Percentiles rank a stretch among this genome's conserved stretches.
Conservation (phyloP, 1,140 invertebrate species). For the Parasteatoda tepidariorum region DNA sequence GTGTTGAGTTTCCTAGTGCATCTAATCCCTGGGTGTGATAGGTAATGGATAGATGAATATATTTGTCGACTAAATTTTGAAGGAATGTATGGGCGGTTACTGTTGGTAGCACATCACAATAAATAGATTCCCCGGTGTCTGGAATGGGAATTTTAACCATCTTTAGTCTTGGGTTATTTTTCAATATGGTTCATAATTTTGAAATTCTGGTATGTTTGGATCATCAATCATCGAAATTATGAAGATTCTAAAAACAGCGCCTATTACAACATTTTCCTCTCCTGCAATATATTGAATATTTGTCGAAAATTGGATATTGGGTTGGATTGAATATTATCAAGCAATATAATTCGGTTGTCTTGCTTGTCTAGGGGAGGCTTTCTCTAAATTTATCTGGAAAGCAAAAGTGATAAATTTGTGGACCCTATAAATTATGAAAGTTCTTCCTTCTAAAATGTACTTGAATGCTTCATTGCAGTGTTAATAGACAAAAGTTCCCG, state of each 20-base stretch:
- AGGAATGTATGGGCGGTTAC: background rate
- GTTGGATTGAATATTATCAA: too few relatives aligned
- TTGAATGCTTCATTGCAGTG: conserved; percentile 64
- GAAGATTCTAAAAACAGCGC: conserved; percentile 48
- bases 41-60: conserved; percentile 13
- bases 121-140: background rate
- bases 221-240: background rate
- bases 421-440: conserved; percentile 12
- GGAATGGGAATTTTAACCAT: conserved; percentile 1
- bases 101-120: conserved; percentile 2
- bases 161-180: conserved; percentile 16
- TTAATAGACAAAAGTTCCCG: conserved; percentile 57
- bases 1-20: conserved; percentile 24
- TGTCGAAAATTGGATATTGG: conserved; percentile 68
- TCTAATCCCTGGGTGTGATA: conserved; percentile 24
- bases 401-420: conserved; percentile 5
- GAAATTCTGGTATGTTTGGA: background rate
- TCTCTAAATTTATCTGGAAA: background rate
- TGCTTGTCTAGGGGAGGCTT: conserved; percentile 5
- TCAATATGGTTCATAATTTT: background rate
- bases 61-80: conserved; percentile 2
- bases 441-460: conserved; percentile 42
- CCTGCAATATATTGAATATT: conserved; percentile 67
- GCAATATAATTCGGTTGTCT: conserved; percentile 62
- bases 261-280: conserved; percentile 64